These are phyloP conservation scores for Florisuga fusca DNA, from an alignment of 2,797 vertebrate species.

Conservation along the genomic window DNA sequence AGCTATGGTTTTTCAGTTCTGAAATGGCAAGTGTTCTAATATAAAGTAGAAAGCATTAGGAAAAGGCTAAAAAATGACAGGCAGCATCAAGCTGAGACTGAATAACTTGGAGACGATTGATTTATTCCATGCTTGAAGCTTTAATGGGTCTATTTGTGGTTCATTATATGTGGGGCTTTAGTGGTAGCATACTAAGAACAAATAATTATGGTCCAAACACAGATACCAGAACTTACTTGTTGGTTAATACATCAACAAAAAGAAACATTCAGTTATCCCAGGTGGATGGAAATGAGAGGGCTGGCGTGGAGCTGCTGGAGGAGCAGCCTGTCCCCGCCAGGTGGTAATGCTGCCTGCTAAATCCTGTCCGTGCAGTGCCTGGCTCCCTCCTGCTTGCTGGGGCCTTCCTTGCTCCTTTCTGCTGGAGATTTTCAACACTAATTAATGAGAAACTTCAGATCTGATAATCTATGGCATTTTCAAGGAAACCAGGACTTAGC, in stretches of 20 bases:
- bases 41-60: not conserved
- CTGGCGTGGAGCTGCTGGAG: not conserved
- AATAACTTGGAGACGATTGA: not conserved
- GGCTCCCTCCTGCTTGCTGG: not conserved
- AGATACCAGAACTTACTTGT: not conserved
- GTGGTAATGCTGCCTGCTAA: not conserved
- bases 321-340: not conserved
- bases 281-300: accelerated
- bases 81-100: not conserved
- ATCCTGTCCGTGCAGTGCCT: not conserved
- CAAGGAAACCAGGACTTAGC: not conserved
- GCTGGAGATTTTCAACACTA: not conserved
- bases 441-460: not conserved
- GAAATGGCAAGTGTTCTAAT: not conserved
- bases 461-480: not conserved
- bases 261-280: accelerated
- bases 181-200: not conserved
- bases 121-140: not conserved
- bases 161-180: not conserved
- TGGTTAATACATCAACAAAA: accelerated
- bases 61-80: not conserved
- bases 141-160: not conserved
- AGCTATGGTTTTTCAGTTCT: not conserved
- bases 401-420: not conserved
- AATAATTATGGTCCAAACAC: not conserved